phyloP scores from a whole-genome alignment of 2,888 invertebrate species.

The Drosophila parthenogenetica region DNA sequence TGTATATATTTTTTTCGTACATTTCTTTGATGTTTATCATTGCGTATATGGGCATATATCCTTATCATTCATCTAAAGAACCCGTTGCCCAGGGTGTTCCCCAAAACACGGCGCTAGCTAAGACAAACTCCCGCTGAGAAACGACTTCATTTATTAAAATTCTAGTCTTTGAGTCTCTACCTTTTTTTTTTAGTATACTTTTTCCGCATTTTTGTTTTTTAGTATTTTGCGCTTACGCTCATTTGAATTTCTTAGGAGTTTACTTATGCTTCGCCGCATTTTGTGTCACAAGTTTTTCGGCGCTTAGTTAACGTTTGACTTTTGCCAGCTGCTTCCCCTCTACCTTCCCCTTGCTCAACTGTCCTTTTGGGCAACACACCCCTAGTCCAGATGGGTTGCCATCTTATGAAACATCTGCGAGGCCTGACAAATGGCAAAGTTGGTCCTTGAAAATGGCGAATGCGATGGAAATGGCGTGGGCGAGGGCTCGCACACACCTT shows the following conservation, averaged over 20 bases:
- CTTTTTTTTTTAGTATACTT: slow-evolving; percentile 24
- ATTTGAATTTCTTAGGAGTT: slow-evolving; percentile 78
- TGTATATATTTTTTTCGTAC: slow-evolving; percentile 21
- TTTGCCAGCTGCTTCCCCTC: slow-evolving; percentile 55
- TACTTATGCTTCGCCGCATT: slow-evolving; percentile 74
- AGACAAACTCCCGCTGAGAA: slow-evolving; percentile 11
- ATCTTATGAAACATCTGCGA: slow-evolving; percentile 12
- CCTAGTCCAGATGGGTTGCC: neutral
- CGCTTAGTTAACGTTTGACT: slow-evolving; percentile 80
- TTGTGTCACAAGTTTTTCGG: slow-evolving; percentile 76
- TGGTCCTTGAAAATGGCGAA: slow-evolving; percentile 46
- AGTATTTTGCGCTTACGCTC: slow-evolving; percentile 69
- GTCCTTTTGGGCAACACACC: slow-evolving; percentile 5
- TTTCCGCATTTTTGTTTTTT: slow-evolving; percentile 26
- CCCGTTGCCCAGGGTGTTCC: slow-evolving; percentile 30
- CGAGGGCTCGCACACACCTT: slow-evolving; percentile 24
- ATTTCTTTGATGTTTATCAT: slow-evolving; percentile 41
- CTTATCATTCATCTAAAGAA: slow-evolving; percentile 21
- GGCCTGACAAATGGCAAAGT: slow-evolving; percentile 56
- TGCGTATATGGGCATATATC: slow-evolving; percentile 26
- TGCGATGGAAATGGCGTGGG: slow-evolving; percentile 10
- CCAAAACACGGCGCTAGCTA: slow-evolving; percentile 3
- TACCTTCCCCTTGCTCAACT: neutral
- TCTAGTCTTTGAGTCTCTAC: slow-evolving; percentile 38
- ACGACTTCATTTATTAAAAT: slow-evolving; percentile 75